Evolutionary conservation across 2,113 vertebrate species (phyloP), one percentile per base, ranked within the genome.

Genomic region (Empidonax traillii): DNA sequence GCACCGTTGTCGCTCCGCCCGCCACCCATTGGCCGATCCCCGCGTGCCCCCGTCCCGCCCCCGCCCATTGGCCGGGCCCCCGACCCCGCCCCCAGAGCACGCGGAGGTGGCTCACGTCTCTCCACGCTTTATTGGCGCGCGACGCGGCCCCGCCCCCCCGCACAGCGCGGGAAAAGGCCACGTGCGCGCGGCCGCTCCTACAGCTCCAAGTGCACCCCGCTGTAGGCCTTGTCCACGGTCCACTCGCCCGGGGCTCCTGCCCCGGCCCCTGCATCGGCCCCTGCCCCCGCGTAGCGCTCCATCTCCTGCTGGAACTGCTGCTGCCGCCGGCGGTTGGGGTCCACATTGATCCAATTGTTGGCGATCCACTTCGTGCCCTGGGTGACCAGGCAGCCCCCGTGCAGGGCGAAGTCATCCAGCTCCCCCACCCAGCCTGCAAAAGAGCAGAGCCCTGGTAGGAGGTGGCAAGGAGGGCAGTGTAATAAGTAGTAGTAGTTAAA

Each of bases 261-360:
- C 44, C 97, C 67, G 21, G 58, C 10, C 20, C 39, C 78, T 14
- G 53, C 35, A 31, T 56, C 97, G 0, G 90, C 98, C 66, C 94
- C 97, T 0, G 90, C 98, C 69, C 95, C 97, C 8, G 94, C 97
- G 9, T 97, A 97, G 33, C 98, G 98, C 53, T 98, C 98, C 97
- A 99, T 98, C 93, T 99, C 98, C 95, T 98, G 98, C 97, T 99
- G 99, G 98, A 99, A 99, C 71, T 97, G 98, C 61, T 98, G 98
- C 97, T 99, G 99, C 46, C 98, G 98, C 56, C 97, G 95, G 63
- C 98, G 97, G 93, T 99, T 99, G 41, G 99, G 99, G 89, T 99
- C 99, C 62, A 99, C 98, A 10, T 99, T 99, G 94, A 99, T 98
- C 99, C 99, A 99, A 96, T 99, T 99, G 97, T 98, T 99, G 93